Percentiles rank a stretch among this genome's conserved stretches.
Evolutionary conservation across 1,140 invertebrate species (phyloP).

Genomic region (Papilio aristodemus): DNA sequence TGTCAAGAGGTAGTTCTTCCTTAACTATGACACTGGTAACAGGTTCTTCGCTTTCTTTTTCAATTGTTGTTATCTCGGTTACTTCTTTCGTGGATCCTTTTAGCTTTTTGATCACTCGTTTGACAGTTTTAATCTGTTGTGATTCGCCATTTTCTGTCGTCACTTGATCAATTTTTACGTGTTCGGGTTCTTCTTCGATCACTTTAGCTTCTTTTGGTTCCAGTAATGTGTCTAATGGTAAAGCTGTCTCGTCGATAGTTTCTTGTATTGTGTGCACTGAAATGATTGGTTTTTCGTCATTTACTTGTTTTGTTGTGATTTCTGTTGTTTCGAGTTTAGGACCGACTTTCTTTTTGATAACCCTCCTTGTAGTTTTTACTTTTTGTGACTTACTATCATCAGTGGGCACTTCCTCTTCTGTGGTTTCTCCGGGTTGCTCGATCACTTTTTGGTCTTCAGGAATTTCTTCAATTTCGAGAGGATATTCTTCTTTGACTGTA

Average conservation of each 20-base stretch:
- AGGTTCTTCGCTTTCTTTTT: conserved; percentile 33
- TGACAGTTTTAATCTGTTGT: conserved; percentile 25
- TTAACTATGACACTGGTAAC: conserved; percentile 52
- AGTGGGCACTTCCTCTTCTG: conserved; percentile 42
- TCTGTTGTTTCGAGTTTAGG: conserved; percentile 56
- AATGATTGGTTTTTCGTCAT: conserved; percentile 46
- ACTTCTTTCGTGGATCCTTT: conserved; percentile 26
- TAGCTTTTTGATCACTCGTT: conserved; percentile 31
- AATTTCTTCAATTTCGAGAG: conserved; percentile 28
- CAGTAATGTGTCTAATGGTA: conserved; percentile 30
- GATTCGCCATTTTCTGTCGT: conserved; percentile 30
- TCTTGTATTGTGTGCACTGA: conserved; percentile 54
- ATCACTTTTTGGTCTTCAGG: conserved; percentile 33
- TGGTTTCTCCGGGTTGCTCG: conserved; percentile 53
- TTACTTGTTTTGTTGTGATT: conserved; percentile 54
- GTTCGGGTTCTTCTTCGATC: conserved; percentile 36
- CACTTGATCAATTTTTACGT: conserved; percentile 35
- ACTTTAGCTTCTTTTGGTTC: conserved; percentile 28
- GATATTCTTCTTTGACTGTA: conserved; percentile 38
- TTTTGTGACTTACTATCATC: conserved; percentile 57
- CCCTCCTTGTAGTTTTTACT: conserved; percentile 63
- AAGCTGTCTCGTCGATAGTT: conserved; percentile 45
- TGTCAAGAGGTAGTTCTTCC: conserved; percentile 30
- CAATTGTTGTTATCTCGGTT: conserved; percentile 31
- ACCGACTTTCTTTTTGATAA: conserved; percentile 61